Conservation (phyloP, 2,888 invertebrate species). For the Tetragnatha montana region DNA sequence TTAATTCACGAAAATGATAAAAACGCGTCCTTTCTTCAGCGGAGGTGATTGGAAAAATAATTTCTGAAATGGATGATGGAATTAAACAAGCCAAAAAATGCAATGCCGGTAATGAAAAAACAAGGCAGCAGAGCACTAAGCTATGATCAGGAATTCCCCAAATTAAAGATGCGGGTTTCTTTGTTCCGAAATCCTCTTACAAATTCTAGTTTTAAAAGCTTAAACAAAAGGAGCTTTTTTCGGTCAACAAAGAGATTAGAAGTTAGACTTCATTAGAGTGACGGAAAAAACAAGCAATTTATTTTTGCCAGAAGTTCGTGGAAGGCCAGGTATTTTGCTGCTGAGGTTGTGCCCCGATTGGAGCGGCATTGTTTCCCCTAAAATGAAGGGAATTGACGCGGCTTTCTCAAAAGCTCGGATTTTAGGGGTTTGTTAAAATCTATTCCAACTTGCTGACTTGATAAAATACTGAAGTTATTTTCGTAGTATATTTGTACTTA, state of each 20-base stretch:
- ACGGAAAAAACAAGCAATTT: slow-evolving; percentile 54
- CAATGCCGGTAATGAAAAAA: background rate
- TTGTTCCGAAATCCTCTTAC: slow-evolving; percentile 52
- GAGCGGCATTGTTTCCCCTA: background rate
- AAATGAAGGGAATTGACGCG: background rate
- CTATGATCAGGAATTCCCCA: background rate
- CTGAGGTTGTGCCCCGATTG: background rate
- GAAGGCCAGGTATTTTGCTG: background rate
- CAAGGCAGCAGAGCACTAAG: background rate
- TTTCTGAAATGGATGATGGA: background rate
- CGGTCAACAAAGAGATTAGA: slow-evolving; percentile 57
- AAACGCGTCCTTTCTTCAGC: background rate
- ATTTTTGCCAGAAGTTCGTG: slow-evolving; percentile 12
- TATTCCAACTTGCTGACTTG: background rate
- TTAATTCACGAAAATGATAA: background rate
- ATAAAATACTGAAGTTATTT: no score
- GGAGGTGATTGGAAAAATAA: background rate
- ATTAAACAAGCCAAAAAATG: background rate
- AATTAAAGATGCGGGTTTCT: slow-evolving; percentile 59
- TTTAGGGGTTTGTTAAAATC: background rate
- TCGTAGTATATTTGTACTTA: no score
- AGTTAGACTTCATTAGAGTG: slow-evolving; percentile 61
- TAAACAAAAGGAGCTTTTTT: slow-evolving; percentile 43
- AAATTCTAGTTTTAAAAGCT: slow-evolving; percentile 59
- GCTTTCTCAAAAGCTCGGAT: background rate